Evolutionary conservation across 2,797 vertebrate species (phyloP), one percentile per base, ranked within the genome.

Genomic region (Manis crassicaudata): DNA sequence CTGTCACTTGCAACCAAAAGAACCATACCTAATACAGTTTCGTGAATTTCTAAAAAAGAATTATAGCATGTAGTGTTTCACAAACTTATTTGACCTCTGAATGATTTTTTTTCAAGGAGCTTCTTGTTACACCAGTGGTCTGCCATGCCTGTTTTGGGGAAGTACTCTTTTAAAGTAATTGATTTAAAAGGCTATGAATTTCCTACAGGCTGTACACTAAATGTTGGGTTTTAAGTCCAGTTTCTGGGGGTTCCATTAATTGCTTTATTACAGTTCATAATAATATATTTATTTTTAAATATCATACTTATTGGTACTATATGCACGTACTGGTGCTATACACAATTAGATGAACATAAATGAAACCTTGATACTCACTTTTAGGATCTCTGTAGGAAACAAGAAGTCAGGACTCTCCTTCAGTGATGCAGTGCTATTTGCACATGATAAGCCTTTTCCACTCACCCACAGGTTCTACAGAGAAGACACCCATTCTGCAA

Each of bases 81-180:
- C 29, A 87, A 87, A 87, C 8, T 90, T 92, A 56, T 46, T 92
- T 94, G 50, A 94, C 8, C 62, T 52, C 20, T 58, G 37, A 80
- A 56, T 67, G 16, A 0, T 46, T 82, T 79, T 18, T 63, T 50
- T 11, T 7, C 40, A 76, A 81, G 60, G 9, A 40, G 17, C 11
- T 91, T 84, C 7, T 72, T 92, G 35, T 92, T 73, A 86, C 12
- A 86, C 10, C 40, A 75, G 1, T 93, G 11, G 87, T 92, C 35
- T 77, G 27, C 7, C 32, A 5, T 20, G 35, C 46, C 25, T 29
- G 17, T 17, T 86, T 80, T 93, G 18, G 21, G 27, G 23, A 87
- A 87, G 14, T 37, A 46, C 40, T 92, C 40, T n/a, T 50, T 88
- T 92, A 95, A 81, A 20, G 25, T 92, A 85, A 95, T 94, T 87